Conservation (phyloP, 2,888 invertebrate species). For the Phragmatobia fuliginosa region DNA sequence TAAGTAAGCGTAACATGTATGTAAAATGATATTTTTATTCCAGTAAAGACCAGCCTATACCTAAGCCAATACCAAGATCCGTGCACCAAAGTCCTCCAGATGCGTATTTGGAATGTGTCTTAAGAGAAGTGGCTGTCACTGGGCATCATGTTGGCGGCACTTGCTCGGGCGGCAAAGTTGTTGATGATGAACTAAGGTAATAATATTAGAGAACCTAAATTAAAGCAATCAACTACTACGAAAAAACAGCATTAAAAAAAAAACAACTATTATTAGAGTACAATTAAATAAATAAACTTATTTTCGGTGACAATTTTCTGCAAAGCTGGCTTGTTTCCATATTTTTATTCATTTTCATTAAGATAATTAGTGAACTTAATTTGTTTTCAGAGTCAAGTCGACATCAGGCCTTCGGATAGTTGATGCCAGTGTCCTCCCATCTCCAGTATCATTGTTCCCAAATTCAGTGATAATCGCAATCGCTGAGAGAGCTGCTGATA, state of each 20-base stretch:
- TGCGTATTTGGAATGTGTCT: conserved; percentile 88
- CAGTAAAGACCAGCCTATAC: conserved; percentile 47
- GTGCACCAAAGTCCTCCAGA: conserved; percentile 69
- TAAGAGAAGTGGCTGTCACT: conserved; percentile 88
- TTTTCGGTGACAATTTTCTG: too few species aligned
- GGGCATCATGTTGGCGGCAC: conserved; percentile 94
- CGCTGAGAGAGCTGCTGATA: conserved; percentile 88
- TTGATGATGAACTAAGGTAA: conserved; percentile 89
- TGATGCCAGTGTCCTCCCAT: conserved; percentile 93
- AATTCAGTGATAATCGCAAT: conserved; percentile 89
- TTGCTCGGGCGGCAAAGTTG: conserved; percentile 91
- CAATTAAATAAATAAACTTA: too few species aligned
- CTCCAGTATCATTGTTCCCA: conserved; percentile 92
- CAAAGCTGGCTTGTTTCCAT: too few species aligned
- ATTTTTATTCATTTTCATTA: too few species aligned
- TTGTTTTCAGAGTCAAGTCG: conserved; percentile 87
- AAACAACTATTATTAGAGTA: too few species aligned
- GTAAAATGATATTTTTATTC: not conserved
- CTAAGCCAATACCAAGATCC: conserved; percentile 24
- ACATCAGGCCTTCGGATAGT: conserved; percentile 89
- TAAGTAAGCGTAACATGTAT: not conserved
- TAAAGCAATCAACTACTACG: too few species aligned
- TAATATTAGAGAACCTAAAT: too few species aligned
- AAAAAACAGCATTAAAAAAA: too few species aligned
- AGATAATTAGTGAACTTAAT: not conserved